Evolutionary conservation across 2,797 vertebrate genomes (phyloP).

Genomic region (Gallinago nigripennis): DNA sequence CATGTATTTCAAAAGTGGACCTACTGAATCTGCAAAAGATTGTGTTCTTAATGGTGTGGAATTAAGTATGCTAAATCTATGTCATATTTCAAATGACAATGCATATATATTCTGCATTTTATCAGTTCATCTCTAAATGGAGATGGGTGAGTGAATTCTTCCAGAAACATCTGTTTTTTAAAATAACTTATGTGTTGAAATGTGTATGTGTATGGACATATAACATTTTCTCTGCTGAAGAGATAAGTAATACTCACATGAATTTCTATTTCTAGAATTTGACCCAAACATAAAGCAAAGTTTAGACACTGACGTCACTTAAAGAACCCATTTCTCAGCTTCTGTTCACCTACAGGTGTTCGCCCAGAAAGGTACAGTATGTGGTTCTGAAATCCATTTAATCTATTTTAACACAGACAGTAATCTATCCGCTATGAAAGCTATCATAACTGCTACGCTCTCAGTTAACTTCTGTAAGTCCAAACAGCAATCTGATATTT

Average conservation of each 20-base stretch:
- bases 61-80: not conserved
- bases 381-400: not conserved
- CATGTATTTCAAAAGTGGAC: not conserved
- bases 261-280: not conserved
- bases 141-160: not conserved
- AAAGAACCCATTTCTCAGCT: not conserved
- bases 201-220: accelerated
- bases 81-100: not conserved
- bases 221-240: not conserved
- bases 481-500: not conserved
- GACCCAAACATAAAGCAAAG: not conserved
- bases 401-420: not conserved
- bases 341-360: not conserved
- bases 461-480: not conserved
- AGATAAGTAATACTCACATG: not conserved
- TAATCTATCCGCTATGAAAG: not conserved
- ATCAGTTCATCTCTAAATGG: not conserved
- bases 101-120: not conserved
- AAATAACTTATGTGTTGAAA: not conserved
- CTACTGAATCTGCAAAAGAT: not conserved
- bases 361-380: not conserved
- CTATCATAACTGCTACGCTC: not conserved
- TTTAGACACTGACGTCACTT: not conserved
- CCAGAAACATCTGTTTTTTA: not conserved
- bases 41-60: not conserved